A percentile compares a stretch with the other conserved stretches of the same genome.
Evolutionary conservation across 2,888 invertebrate species (phyloP).

Genomic region (Imbricaverruca yamaguchii): DNA sequence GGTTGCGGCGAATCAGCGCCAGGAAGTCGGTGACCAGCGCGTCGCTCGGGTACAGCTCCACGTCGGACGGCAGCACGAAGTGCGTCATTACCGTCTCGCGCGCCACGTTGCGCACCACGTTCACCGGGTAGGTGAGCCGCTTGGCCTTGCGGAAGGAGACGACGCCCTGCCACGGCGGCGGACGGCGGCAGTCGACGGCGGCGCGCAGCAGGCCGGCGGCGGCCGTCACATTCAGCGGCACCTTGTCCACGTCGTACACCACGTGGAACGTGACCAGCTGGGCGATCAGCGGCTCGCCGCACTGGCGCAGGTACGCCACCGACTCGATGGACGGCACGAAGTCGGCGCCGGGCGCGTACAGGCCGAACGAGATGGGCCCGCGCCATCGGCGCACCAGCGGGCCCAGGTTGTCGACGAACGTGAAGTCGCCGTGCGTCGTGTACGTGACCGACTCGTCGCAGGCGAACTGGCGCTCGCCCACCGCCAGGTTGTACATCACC

Average conservation of each 20-base stretch:
- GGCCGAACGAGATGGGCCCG: constrained; percentile 76
- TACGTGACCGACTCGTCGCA: constrained; percentile 84
- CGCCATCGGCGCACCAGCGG: constrained; percentile 79
- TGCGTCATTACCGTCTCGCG: constrained; percentile 72
- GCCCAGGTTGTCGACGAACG: constrained; percentile 80
- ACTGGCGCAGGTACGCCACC: constrained; percentile 71
- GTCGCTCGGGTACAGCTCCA: constrained; percentile 83
- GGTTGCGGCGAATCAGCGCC: constrained; percentile 60
- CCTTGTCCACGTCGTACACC: constrained; percentile 77
- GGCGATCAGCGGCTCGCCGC: constrained; percentile 60
- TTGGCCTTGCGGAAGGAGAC: constrained; percentile 54
- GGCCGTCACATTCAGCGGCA: constrained; percentile 49
- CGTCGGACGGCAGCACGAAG: constrained; percentile 76
- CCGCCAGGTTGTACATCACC: constrained; percentile 80
- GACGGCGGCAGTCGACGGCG: constrained; percentile 59
- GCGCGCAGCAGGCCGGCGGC: constrained; percentile 30
- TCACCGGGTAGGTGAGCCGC: constrained; percentile 77
- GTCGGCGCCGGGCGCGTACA: constrained; percentile 80
- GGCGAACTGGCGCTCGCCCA: constrained; percentile 49
- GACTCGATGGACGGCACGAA: constrained; percentile 66
- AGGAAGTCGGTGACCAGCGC: constrained; percentile 70
- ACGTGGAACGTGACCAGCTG: constrained; percentile 80
- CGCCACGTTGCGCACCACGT: constrained; percentile 83
- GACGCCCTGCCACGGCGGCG: constrained; percentile 51
- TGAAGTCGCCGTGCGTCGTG: constrained; percentile 85